These are phyloP conservation scores for Scaptomyza pallida DNA, from an alignment of 1,140 invertebrate genomes.

Conservation along the genomic window DNA sequence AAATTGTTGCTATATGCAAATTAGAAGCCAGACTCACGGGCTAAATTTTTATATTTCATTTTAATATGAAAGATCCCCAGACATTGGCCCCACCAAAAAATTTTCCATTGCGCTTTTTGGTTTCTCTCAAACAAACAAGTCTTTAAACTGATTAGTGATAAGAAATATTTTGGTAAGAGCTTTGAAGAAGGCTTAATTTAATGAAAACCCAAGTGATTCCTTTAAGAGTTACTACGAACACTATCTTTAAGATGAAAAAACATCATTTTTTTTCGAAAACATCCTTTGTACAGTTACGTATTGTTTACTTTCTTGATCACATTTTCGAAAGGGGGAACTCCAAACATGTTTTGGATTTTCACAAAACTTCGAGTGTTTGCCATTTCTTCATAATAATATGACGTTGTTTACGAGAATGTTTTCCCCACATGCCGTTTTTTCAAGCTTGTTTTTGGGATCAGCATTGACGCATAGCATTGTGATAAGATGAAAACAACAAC, in stretches of 20 bases:
- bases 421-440: slow-evolving; percentile 1
- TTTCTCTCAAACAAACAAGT: slow-evolving; percentile 19
- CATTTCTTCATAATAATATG: slow-evolving; percentile 16
- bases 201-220: no score
- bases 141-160: background rate
- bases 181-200: no score
- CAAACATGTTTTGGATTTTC: slow-evolving; percentile 1
- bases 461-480: slow-evolving; percentile 30
- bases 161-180: no score
- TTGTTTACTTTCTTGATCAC: background rate
- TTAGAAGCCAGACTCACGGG: slow-evolving; percentile 42
- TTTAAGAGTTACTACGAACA: no score
- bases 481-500: background rate
- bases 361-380: slow-evolving; percentile 3
- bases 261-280: background rate
- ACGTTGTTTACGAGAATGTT: slow-evolving; percentile 18
- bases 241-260: no score
- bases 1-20: slow-evolving; percentile 49
- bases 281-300: background rate
- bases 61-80: slow-evolving; percentile 25
- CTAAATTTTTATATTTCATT: slow-evolving; percentile 8
- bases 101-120: slow-evolving; percentile 22
- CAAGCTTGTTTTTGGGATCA: no score
- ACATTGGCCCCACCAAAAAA: background rate
- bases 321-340: slow-evolving; percentile 11